Base-by-base conservation (phyloP, 2,888 invertebrate species). In the Eumacrocentrus americanus region DNA sequence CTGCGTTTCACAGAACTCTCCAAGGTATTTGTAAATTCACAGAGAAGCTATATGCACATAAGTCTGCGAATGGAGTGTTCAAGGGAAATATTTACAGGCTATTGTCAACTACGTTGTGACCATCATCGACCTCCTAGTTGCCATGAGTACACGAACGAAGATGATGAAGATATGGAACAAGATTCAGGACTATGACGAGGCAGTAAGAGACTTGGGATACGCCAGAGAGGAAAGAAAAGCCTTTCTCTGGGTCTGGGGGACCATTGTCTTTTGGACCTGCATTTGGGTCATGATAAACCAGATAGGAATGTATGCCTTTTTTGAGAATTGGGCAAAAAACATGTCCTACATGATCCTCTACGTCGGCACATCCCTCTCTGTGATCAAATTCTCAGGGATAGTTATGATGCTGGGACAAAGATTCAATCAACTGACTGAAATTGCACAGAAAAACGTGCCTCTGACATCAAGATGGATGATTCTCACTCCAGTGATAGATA, bases 1-100 rank as follows among this genome's bases (percentile, higher is more conserved):
- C 48, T 76, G 0, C 66, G 54, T 4, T 55, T 65, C 9, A 75
- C 75, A 2, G 76, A 77, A 58, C 69, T 63, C 0, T 58, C 58
- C 0, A 79, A 79, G 76, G 80, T 80, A 65, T 1, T 37, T 34
- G n/a, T n/a, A n/a, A n/a, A n/a, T n/a, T n/a, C n/a, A n/a, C n/a
- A n/a, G n/a, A n/a, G n/a, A n/a, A n/a, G n/a, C n/a, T n/a, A n/a
- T n/a, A n/a, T n/a, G n/a, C n/a, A n/a, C n/a, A n/a, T n/a, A n/a
- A n/a, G n/a, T n/a, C n/a, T n/a, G n/a, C n/a, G n/a, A n/a, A n/a
- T n/a, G n/a, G n/a, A n/a, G n/a, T n/a, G n/a, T n/a, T n/a, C n/a
- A n/a, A n/a, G n/a, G n/a, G n/a, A 37, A 14, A 25, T 38, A 18
- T 56, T 37, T 60, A 9, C 63, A 75, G 76, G 64, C 72, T 14